These are phyloP conservation scores for Leptatherina wallacei DNA, from an alignment of 2,797 vertebrate species.

Conservation along the genomic window DNA sequence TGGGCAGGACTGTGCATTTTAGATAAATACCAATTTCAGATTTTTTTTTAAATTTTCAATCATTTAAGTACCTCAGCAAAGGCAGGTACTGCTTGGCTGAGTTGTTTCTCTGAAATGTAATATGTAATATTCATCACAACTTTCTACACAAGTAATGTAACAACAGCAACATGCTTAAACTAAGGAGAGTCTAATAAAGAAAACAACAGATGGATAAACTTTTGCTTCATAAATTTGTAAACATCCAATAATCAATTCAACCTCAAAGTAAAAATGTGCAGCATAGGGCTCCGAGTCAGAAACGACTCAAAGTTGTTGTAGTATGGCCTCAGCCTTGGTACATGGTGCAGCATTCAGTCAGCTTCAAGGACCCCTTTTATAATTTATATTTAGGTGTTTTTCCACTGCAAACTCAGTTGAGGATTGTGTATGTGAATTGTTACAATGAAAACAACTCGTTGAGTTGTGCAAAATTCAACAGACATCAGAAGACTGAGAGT, in stretches of 20 bases:
- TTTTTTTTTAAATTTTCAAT: neutral
- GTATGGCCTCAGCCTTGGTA: neutral
- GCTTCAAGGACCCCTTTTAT: neutral
- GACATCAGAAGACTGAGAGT: slow-evolving; percentile 1
- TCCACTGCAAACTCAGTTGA: neutral
- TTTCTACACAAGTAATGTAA: neutral
- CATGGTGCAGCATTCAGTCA: neutral
- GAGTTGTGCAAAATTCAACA: neutral
- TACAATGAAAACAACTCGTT: neutral
- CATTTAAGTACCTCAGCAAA: neutral
- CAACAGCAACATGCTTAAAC: neutral
- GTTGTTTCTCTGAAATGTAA: neutral
- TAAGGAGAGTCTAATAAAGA: neutral
- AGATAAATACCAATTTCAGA: neutral
- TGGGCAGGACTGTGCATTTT: neutral
- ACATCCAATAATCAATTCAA: neutral
- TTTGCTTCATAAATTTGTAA: neutral
- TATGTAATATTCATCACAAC: neutral
- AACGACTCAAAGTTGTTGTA: neutral
- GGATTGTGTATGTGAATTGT: neutral
- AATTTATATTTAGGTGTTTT: slow-evolving; percentile 1
- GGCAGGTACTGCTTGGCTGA: neutral
- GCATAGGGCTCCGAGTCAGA: neutral
- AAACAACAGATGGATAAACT: neutral
- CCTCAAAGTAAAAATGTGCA: neutral